Evolutionary conservation across 2,888 invertebrate species (phyloP).

Genomic region (Parnassius mnemosyne): DNA sequence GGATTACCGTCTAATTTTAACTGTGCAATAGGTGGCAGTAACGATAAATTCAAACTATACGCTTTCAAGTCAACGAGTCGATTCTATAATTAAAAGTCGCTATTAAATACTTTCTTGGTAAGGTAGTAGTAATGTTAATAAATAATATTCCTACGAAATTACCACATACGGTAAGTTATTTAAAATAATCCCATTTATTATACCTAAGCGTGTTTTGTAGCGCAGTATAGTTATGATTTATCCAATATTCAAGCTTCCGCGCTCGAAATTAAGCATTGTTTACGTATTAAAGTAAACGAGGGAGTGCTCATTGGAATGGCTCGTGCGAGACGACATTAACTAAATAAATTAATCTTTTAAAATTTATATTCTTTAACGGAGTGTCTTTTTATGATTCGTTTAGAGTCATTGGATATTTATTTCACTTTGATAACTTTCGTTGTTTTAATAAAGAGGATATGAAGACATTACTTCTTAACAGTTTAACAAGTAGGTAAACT

Average conservation of each 20-base stretch:
- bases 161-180: background rate
- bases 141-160: background rate
- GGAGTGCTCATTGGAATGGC: slow-evolving; percentile 21
- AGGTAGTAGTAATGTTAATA: background rate
- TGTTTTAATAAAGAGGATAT: slow-evolving; percentile 11
- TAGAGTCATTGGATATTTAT: slow-evolving; percentile 32
- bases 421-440: slow-evolving; percentile 28
- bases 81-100: too few relatives aligned
- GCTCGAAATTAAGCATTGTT: slow-evolving; percentile 28
- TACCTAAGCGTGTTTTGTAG: background rate
- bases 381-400: slow-evolving; percentile 32
- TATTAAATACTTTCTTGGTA: too few relatives aligned
- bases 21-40: background rate
- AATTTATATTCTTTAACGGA: slow-evolving; percentile 36
- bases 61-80: too few relatives aligned
- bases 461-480: slow-evolving; percentile 1
- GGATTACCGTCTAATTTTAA: slow-evolving; percentile 5
- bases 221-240: background rate
- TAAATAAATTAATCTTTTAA: slow-evolving; percentile 41
- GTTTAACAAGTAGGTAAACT: too few relatives aligned
- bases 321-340: slow-evolving; percentile 31
- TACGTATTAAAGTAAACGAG: slow-evolving; percentile 26
- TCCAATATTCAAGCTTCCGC: slow-evolving; percentile 2
- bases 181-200: slow-evolving; percentile 6
- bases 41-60: background rate